A percentile compares a stretch with the other conserved stretches of the same genome.
These are phyloP conservation scores for Dicyrtoma fusca DNA, from an alignment of 2,888 invertebrate species.

Conservation along the genomic window DNA sequence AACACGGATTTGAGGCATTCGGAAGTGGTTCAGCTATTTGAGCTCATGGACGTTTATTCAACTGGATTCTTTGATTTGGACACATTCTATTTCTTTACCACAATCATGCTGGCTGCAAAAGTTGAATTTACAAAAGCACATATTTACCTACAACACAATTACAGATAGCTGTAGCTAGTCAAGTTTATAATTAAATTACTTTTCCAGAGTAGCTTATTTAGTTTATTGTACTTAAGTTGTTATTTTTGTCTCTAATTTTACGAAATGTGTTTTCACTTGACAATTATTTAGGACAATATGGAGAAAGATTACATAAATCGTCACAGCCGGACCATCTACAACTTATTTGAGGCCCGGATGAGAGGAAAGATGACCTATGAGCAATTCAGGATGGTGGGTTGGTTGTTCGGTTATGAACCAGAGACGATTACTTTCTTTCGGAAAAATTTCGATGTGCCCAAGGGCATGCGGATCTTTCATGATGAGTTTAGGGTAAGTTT, in stretches of 20 bases:
- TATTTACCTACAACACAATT: too few relatives aligned
- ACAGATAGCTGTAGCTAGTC: too few relatives aligned
- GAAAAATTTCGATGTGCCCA: constrained; percentile 26
- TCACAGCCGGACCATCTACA: constrained; percentile 26
- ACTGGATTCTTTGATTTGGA: constrained; percentile 34
- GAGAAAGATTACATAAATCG: constrained; percentile 34
- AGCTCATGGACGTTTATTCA: constrained; percentile 20
- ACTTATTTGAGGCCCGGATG: constrained; percentile 21
- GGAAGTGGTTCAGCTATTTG: constrained; percentile 7
- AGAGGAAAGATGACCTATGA: constrained; percentile 32
- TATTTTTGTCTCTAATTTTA: background rate
- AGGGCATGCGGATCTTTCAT: constrained; percentile 1
- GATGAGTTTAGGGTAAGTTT: constrained; percentile 24
- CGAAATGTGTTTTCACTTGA: background rate
- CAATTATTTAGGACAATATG: constrained; percentile 1
- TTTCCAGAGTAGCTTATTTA: too few relatives aligned
- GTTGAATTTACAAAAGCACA: too few relatives aligned
- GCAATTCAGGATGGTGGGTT: constrained; percentile 23
- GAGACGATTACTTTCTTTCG: constrained; percentile 16
- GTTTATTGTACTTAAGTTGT: too few relatives aligned
- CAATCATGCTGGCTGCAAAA: constrained; percentile 17
- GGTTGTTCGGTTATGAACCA: constrained; percentile 26
- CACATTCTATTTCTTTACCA: constrained; percentile 22
- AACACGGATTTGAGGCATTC: constrained; percentile 13
- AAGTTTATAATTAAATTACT: too few relatives aligned